A percentile compares a stretch with the other conserved stretches of the same genome.
Evolutionary conservation across 2,113 vertebrate genomes (phyloP).

Genomic region (Lynx canadensis): DNA sequence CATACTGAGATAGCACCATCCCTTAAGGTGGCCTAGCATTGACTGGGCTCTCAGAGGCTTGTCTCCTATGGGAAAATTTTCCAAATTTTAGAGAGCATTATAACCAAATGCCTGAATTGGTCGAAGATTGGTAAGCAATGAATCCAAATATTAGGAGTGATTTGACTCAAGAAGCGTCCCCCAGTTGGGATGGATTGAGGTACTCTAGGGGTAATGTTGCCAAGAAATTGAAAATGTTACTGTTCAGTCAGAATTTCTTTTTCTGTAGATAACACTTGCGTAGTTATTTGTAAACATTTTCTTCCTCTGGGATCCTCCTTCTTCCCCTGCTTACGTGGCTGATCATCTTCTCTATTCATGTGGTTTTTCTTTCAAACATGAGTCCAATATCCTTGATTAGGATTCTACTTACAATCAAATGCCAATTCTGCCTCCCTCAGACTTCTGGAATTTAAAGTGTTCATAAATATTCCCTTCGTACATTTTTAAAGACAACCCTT

Average conservation of each 20-base stretch:
- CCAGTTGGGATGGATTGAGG: not conserved
- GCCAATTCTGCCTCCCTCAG: not conserved
- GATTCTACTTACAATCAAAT: not conserved
- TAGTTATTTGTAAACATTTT: conserved; percentile 39
- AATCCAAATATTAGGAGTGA: not conserved
- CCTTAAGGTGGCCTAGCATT: not conserved
- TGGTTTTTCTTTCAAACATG: not conserved
- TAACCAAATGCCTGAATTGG: not conserved
- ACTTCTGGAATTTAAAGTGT: conserved; percentile 6
- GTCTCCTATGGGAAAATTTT: not conserved
- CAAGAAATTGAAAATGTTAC: conserved; percentile 9
- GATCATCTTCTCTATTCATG: conserved; percentile 59
- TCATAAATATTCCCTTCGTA: conserved; percentile 41
- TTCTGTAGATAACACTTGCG: not conserved
- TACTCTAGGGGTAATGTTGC: not conserved
- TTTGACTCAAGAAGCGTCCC: not conserved
- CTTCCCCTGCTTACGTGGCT: not conserved
- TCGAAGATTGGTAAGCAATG: not conserved
- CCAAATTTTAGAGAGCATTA: not conserved
- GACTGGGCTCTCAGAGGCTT: not conserved
- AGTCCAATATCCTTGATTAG: conserved; percentile 26
- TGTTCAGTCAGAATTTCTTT: not conserved
- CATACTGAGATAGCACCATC: not conserved
- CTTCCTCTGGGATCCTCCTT: not conserved
- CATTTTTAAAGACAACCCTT: conserved; percentile 54